Conservation (phyloP, 2,888 invertebrate species). For the Epistrophe grossulariae region DNA sequence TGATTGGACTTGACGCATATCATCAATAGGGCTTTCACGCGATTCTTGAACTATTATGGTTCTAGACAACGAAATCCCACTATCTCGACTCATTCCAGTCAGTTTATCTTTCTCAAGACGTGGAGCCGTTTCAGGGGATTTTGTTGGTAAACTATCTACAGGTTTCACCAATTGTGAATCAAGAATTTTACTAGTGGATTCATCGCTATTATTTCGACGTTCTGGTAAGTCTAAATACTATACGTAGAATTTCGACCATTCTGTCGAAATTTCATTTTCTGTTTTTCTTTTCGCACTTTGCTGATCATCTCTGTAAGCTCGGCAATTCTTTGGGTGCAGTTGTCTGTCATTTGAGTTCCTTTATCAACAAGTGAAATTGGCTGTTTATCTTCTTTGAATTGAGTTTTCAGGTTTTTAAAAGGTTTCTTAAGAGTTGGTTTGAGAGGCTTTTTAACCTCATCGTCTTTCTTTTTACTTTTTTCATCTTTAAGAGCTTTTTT, state of each 20-base stretch:
- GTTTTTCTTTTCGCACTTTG: conserved; percentile 86
- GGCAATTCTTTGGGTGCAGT: conserved; percentile 85
- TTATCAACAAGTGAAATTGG: conserved; percentile 78
- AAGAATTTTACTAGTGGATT: conserved; percentile 43
- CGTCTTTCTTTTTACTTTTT: conserved; percentile 9
- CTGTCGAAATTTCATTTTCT: conserved; percentile 83
- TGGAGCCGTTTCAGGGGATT: conserved; percentile 71
- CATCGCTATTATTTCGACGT: conserved; percentile 58
- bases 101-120: conserved; percentile 80
- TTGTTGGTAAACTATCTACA: conserved; percentile 34
- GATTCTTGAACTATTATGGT: conserved; percentile 81
- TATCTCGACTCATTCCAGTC: conserved; percentile 82
- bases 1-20: conserved; percentile 64
- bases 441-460: neutral
- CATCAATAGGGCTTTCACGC: conserved; percentile 76
- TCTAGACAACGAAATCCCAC: conserved; percentile 82
- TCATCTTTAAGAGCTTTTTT: conserved; percentile 75
- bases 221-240: conserved; percentile 82
- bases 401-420: neutral
- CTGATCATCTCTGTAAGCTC: conserved; percentile 85
- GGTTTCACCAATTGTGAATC: conserved; percentile 47
- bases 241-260: conserved; percentile 82
- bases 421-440: conserved; percentile 30
- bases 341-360: conserved; percentile 85
- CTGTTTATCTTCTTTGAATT: conserved; percentile 1